phyloP scores from a whole-genome alignment of 2,113 vertebrate species.

The Girardinichthys multiradiatus region DNA sequence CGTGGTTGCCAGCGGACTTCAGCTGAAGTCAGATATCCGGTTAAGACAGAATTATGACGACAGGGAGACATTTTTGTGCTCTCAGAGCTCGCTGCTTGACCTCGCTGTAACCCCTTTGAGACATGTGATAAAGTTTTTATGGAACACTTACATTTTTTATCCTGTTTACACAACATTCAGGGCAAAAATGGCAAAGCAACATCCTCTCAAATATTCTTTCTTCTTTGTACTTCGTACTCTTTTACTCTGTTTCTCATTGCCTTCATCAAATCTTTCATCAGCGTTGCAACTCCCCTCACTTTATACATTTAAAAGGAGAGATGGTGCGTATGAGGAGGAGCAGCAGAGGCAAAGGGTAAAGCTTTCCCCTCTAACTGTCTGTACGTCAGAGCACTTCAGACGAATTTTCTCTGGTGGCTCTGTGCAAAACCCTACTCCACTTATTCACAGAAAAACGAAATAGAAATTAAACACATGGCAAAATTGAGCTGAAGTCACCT shows the following conservation, averaged over 20 bases:
- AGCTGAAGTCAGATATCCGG: constrained; percentile 60
- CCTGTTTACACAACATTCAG: constrained; percentile 2
- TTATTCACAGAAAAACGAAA: background rate
- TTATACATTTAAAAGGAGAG: constrained; percentile 37
- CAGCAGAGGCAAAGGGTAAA: constrained; percentile 1
- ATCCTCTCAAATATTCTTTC: constrained; percentile 20
- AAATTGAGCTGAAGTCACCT: constrained; percentile 5
- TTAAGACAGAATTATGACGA: constrained; percentile 41
- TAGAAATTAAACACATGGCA: background rate
- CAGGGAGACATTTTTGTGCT: constrained; percentile 44
- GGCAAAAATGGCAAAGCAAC: background rate
- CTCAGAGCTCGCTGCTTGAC: constrained; percentile 15
- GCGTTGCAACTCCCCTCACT: constrained; percentile 26
- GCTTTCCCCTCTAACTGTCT: constrained; percentile 26
- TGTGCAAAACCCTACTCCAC: constrained; percentile 17
- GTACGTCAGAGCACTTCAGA: constrained; percentile 24
- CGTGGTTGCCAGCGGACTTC: constrained; percentile 26
- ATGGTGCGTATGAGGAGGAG: constrained; percentile 3
- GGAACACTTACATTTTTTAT: constrained; percentile 19
- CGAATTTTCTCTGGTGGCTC: constrained; percentile 41
- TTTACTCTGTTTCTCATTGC: constrained; percentile 20
- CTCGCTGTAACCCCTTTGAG: constrained; percentile 30
- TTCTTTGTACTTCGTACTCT: constrained; percentile 1
- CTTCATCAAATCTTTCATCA: constrained; percentile 49
- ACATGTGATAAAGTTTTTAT: constrained; percentile 20